Evolutionary conservation across 1,140 invertebrate species (phyloP), one percentile per base, ranked within the genome.

Genomic region (Hycleus cichorii): DNA sequence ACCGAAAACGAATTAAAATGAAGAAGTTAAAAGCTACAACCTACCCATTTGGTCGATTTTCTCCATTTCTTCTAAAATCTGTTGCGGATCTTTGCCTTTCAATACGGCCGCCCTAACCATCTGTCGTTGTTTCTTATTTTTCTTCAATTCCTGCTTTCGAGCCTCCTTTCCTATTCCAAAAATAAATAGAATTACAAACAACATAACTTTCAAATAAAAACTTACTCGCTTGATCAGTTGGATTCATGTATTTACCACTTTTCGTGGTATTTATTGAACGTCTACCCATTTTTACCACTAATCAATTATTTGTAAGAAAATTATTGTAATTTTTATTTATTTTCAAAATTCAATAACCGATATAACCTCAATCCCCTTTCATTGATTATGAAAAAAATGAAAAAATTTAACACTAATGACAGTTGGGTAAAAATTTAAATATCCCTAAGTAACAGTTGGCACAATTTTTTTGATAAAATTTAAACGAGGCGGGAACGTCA

Each of bases 161-260:
- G 95, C 95, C 77, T 98, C 95, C 79, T 98, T 98, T 71, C 94
- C 93, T 94, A 64, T 44, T 49, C 60, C 25, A 57, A 55, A 56
- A 56, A 62, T 60, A 57, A 56, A 49, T 32, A 52, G 39, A 39
- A 40, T 45, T 2, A 46, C 47, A 7, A 8, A 27, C 39, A 47
- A 58, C 50, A 47, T 60, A 61, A 57, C 25, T 59, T 40, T 44
- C 3, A 56, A 55, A 46, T 44, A 51, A 47, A 27, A 26, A 9
- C 91, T 90, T 87, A 94, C 93, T 79, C 54, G 94, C 95, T 87
- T 97, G 95, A 78, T 98, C 95, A 4, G 95, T 97, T 24, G 95
- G 95, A 79, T 98, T 98, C 94, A 98, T 98, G 69, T 95, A 98
- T 84, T 98, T 98, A 72, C 95, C 95, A 95, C 94, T 97, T 82